Base-by-base conservation (phyloP, 1,140 invertebrate species). In the Danaus melanippus region DNA sequence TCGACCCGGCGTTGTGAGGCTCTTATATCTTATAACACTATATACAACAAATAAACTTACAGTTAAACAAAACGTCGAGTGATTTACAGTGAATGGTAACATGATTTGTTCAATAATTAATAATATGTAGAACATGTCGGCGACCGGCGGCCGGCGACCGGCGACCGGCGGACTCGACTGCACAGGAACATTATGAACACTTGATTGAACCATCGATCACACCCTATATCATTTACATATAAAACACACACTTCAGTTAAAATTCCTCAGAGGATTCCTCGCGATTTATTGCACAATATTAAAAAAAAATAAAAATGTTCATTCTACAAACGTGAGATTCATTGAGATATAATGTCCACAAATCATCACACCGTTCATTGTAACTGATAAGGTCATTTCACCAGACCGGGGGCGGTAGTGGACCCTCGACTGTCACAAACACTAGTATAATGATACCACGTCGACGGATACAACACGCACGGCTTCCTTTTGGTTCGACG, bases 51-150 rank as follows among this genome's bases (percentile, higher is more conserved):
- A 73, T 58, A 66, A 76, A 80, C 74, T 79, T 82, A 84, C 67
- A 69, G 64, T 79, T 77, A 82, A 73, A 70, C 49, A 73, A 75
- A 74, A 70, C 63, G 64, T 76, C 71, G 71, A 76, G 71, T 79
- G 76, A 70, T 74, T 78, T 75, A 79, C 74, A 79, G 72, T 79
- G 81, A 79, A 79, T 84, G 81, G 81, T 84, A 84, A 84, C 81
- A 84, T 81, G 67, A 71, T 83, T 82, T 81, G 74, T 82, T 84
- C 80, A 80, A 78, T 84, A 84, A 79, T 69, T 72, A 74, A 70
- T 66, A 72, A 73, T 63, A 47, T 52, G 66, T 74, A 70, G 66
- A 72, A 73, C 63, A 47, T 52, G 66, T 62, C 40, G 42, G 49
- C 12, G 57, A 54, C 52, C 46, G 41, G 47, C 53, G 48, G 57